A percentile compares a stretch with the other conserved stretches of the same genome.
phyloP scores from a whole-genome alignment of 2,113 vertebrate genomes.

The Taxidea taxus region DNA sequence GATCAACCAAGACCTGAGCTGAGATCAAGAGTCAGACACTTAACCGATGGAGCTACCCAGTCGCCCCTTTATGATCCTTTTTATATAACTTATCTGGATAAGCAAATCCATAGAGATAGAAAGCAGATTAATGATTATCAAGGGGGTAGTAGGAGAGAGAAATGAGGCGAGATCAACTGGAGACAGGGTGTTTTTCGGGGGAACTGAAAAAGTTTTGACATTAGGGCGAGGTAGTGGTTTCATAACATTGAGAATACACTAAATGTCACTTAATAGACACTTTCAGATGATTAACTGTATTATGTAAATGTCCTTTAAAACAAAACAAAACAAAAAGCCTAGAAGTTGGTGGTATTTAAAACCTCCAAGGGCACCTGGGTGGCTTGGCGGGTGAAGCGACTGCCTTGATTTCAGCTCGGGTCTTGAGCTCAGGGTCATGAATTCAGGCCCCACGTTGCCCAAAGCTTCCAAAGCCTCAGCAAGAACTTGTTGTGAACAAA shows the following conservation, averaged over 20 bases:
- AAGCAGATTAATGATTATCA: too few species aligned
- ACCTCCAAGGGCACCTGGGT: not conserved
- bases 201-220: not conserved
- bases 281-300: not conserved
- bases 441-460: not conserved
- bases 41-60: not conserved
- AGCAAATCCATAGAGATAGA: not conserved
- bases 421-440: not conserved
- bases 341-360: not conserved
- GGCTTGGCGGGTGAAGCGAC: not conserved
- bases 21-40: not conserved
- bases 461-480: not conserved
- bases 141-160: not conserved
- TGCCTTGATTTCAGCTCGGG: not conserved
- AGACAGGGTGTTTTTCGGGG: not conserved
- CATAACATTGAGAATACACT: not conserved
- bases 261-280: not conserved
- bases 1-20: not conserved
- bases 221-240: not conserved
- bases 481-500: not conserved
- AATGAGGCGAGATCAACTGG: not conserved
- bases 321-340: not conserved
- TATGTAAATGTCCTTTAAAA: not conserved
- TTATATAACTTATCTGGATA: not conserved
- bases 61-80: not conserved